These are phyloP conservation scores for Aleiodes sp. DNA, from an alignment of 1,140 invertebrate genomes.

Conservation along the genomic window DNA sequence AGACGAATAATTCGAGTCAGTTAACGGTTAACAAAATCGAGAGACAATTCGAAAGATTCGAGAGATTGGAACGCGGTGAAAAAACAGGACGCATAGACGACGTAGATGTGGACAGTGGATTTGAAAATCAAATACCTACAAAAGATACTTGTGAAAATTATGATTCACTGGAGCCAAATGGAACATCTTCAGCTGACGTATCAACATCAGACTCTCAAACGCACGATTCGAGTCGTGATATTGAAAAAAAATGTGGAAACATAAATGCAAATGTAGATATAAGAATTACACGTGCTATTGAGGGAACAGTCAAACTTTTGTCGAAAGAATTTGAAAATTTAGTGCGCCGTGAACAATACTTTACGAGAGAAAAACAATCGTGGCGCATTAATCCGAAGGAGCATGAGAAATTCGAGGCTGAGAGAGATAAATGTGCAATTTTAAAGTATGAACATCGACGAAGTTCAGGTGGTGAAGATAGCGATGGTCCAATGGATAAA, in stretches of 20 bases:
- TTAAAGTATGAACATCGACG: slow-evolving; percentile 46
- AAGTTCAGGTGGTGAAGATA: slow-evolving; percentile 58
- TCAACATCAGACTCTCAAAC: slow-evolving; percentile 31
- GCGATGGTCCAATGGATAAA: slow-evolving; percentile 63
- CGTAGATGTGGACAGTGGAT: slow-evolving; percentile 28
- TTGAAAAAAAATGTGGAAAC: slow-evolving; percentile 27
- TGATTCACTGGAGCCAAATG: slow-evolving; percentile 52
- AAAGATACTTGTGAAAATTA: slow-evolving; percentile 53
- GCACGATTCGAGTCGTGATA: slow-evolving; percentile 24
- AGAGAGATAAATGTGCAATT: slow-evolving; percentile 45
- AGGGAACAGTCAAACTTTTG: slow-evolving; percentile 59
- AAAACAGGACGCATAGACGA: background rate
- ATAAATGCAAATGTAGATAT: slow-evolving; percentile 49
- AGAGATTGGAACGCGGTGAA: background rate
- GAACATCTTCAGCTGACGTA: slow-evolving; percentile 25
- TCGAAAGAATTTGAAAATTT: slow-evolving; percentile 62
- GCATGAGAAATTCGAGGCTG: slow-evolving; percentile 55
- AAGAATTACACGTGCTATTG: slow-evolving; percentile 56
- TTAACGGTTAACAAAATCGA: background rate
- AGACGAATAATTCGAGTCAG: background rate
- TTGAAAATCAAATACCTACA: slow-evolving; percentile 49
- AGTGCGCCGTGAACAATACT: slow-evolving; percentile 53
- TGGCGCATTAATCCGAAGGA: slow-evolving; percentile 41
- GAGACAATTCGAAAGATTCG: background rate
- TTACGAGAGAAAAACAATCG: slow-evolving; percentile 46